Conservation (phyloP, 2,113 vertebrate genomes). For the Seriola dumerili region DNA sequence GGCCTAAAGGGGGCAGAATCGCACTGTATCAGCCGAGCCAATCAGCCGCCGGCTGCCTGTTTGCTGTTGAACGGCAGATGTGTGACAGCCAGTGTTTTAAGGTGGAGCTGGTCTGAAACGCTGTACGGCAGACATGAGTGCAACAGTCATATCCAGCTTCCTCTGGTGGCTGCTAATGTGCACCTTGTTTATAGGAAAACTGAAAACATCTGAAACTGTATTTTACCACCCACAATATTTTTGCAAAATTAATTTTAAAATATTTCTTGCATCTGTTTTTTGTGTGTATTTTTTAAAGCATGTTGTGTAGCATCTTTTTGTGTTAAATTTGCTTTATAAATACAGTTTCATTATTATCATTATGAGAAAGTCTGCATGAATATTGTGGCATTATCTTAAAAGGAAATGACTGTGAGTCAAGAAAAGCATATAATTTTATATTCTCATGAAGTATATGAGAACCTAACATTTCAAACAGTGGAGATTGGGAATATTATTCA, state of each 20-base stretch:
- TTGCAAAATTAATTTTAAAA: too few relatives aligned
- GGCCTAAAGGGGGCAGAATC: slow-evolving; percentile 58
- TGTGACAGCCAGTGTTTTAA: slow-evolving; percentile 67
- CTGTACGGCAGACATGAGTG: too few relatives aligned
- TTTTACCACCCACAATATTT: too few relatives aligned
- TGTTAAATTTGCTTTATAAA: not conserved
- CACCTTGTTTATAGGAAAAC: not conserved
- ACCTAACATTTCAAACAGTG: too few relatives aligned
- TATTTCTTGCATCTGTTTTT: not conserved
- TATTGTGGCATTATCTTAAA: too few relatives aligned
- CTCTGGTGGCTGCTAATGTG: not conserved
- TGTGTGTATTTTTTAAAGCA: not conserved
- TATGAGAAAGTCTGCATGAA: too few relatives aligned
- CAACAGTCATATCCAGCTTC: too few relatives aligned
- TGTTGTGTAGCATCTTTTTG: not conserved
- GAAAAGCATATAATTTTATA: too few relatives aligned
- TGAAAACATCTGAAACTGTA: not conserved
- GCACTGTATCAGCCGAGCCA: slow-evolving; percentile 59
- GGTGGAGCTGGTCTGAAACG: slow-evolving; percentile 63
- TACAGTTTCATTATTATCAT: not conserved
- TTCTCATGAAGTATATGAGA: too few relatives aligned
- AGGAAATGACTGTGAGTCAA: too few relatives aligned
- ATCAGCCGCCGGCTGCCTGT: slow-evolving; percentile 55
- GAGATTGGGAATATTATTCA: too few relatives aligned
- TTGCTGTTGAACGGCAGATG: slow-evolving; percentile 77